Base-by-base conservation (phyloP, 2,113 vertebrate genomes). In the Alectura lathami region DNA sequence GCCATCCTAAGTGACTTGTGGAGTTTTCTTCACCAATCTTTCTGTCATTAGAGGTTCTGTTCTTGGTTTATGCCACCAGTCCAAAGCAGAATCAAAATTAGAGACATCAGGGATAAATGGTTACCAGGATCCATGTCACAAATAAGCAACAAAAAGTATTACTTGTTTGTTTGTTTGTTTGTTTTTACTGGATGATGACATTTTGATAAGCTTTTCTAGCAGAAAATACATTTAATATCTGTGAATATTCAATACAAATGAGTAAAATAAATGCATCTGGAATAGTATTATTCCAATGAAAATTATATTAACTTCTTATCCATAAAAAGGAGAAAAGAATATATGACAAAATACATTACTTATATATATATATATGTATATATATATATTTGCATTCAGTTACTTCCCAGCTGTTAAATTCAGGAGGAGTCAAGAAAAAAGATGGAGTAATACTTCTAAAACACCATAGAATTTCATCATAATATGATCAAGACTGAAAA, bases 201-300 rank as follows among this genome's bases (percentile, higher is more conserved):
- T 92, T 96, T 92, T 79, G 47, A 3, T 75, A 59, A 81, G 32
- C 7, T 95, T 91, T 96, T 93, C 78, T 78, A 85, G 42, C 26
- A 90, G 26, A 70, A 94, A 95, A 94, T 64, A 32, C 43, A 4
- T 51, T 80, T 1, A 64, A 6, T 87, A 54, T 94, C 24, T 64
- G 9, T 90, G 48, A 57, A 38, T 94, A 66, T 75, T 76, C 53
- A 91, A 59, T 51, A 69, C 8, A 67, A 92, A 72, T 22, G 60
- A 47, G 9, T 51, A 51, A 76, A 90, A 59, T 77, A 79, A 23
- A 12, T 69, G 59, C 60, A 34, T 95, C 51, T 81, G 91, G 74
- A 94, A 86, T 60, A 94, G 27, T 54, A 86, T 54, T 13, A 88
- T 82, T 92, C 42, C 60, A 80, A 24, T 94, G 38, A 91, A 95